Evolutionary conservation across 2,797 vertebrate species (phyloP).

Genomic region (Kryptopterus vitreolus): DNA sequence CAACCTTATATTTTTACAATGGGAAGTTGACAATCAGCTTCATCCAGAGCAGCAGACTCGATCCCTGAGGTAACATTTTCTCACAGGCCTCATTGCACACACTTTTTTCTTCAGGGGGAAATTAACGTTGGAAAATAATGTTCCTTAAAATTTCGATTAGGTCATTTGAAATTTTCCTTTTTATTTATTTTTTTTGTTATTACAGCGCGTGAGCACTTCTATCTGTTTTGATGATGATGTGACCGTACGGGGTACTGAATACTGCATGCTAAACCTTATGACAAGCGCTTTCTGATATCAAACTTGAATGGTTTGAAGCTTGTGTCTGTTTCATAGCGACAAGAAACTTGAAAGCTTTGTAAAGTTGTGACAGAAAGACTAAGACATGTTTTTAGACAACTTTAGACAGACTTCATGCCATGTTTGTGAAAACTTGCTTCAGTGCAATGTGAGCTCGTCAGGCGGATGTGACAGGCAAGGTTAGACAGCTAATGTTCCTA

Average conservation of each 20-base stretch:
- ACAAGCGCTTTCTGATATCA: neutral
- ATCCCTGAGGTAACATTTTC: neutral
- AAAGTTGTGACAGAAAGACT: neutral
- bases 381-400: neutral
- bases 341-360: neutral
- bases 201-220: neutral
- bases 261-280: neutral
- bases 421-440: neutral
- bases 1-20: neutral
- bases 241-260: neutral
- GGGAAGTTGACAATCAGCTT: neutral
- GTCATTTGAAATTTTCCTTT: neutral
- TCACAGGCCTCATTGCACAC: neutral
- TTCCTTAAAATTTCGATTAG: neutral
- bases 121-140: neutral
- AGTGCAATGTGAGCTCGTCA: neutral
- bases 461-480: neutral
- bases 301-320: neutral
- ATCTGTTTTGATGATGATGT: neutral
- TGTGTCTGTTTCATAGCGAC: neutral
- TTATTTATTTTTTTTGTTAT: neutral
- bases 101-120: neutral
- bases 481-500: neutral
- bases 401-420: neutral
- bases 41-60: neutral